Evolutionary conservation across 2,113 vertebrate species (phyloP), one percentile per base, ranked within the genome.

Genomic region (Barbus barbus): DNA sequence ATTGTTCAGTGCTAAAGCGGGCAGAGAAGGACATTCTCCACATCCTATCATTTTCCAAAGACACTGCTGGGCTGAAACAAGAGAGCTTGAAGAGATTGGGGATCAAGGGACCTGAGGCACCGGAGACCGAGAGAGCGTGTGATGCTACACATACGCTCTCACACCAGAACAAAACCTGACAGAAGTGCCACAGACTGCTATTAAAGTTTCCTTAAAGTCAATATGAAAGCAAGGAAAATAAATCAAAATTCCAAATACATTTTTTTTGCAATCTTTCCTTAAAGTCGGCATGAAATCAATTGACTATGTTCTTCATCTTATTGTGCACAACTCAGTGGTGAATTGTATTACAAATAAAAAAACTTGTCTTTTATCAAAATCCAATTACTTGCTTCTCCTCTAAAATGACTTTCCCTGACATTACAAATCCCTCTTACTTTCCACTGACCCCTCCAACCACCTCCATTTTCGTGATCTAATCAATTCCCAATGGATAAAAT

Each of bases 31-130:
- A 20, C 48, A 13, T 65, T 72, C 12, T 44, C 44, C 53, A 58
- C 53, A 46, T 36, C 51, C 53, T 79, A 69, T 90, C 86, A 71
- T 78, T 69, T 87, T 86, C 72, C 82, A 78, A 61, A 81, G 80
- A 80, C 26, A 20, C 46, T 41, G 75, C 72, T 73, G 31, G 41
- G 48, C 71, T 84, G 88, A 85, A 89, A 89, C 53, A 71, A 51
- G 83, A 89, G 71, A 75, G 48, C 58, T 53, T 22, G 38, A 60
- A 63, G 78, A 82, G 63, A 83, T 46, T 48, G 26, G 38, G 56
- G 60, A 77, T 24, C 65, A 48, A 24, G 7, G 38, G 81, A 51
- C 75, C n/a, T 26, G n/a, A 14, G 33, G n/a, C 56, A 36, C 76
- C 4, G 8, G 36, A 16, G 77, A 28, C 9, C 2, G 0, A 61